phyloP scores from a whole-genome alignment of 2,888 invertebrate genomes.

The Microctonus hyperodae region DNA sequence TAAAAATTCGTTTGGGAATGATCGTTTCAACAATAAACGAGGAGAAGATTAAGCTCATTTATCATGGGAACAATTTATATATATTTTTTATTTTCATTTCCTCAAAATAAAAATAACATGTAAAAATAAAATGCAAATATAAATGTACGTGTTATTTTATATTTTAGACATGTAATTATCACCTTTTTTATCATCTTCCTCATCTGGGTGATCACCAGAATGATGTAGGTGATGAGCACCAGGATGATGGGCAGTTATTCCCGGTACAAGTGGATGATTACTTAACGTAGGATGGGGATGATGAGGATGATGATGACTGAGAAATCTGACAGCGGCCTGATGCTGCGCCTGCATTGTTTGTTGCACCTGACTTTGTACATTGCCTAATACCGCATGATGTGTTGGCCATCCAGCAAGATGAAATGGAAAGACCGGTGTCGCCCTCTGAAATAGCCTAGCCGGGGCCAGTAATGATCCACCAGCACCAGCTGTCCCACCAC shows the following conservation, averaged over 20 bases:
- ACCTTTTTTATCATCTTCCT: constrained; percentile 62
- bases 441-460: constrained; percentile 58
- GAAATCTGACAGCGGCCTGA: constrained; percentile 56
- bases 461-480: constrained; percentile 56
- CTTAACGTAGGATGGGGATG: constrained; percentile 57
- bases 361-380: constrained; percentile 59
- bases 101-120: not conserved
- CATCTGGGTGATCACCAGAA: constrained; percentile 54
- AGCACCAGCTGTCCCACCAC: constrained; percentile 53
- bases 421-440: constrained; percentile 60
- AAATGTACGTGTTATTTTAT: not conserved
- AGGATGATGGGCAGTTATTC: constrained; percentile 55
- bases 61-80: not conserved
- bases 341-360: constrained; percentile 59
- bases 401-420: constrained; percentile 60
- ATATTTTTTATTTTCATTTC: not conserved
- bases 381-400: constrained; percentile 59
- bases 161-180: constrained; percentile 27
- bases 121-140: not conserved
- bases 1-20: constrained; percentile 9
- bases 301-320: constrained; percentile 60
- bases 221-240: constrained; percentile 55
- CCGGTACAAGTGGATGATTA: constrained; percentile 57
- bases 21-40: constrained; percentile 15
- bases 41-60: not conserved